Evolutionary conservation across 2,113 vertebrate species (phyloP).

Genomic region (Ciconia boyciana): DNA sequence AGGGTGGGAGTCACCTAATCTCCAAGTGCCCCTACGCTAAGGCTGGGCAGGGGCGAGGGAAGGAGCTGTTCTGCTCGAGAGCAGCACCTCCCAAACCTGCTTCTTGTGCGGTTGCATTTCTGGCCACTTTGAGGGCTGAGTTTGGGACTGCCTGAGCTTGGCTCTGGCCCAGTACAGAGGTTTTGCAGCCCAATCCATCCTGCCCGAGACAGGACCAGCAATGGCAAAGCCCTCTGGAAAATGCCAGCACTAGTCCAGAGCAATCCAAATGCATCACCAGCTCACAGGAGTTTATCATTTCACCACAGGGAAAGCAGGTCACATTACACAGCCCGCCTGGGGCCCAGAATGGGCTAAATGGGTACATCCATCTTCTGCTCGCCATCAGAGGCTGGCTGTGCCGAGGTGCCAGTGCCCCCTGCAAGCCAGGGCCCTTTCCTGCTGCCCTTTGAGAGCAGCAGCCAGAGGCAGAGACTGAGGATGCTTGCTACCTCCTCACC

Average conservation of each 20-base stretch:
- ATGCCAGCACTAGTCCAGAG: background rate
- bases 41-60: background rate
- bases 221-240: background rate
- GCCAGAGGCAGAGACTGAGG: background rate
- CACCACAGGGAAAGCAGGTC: background rate
- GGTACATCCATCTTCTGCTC: background rate
- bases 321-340: background rate
- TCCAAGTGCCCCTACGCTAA: background rate
- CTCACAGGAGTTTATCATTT: background rate
- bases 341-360: background rate
- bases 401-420: background rate
- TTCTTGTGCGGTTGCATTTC: background rate
- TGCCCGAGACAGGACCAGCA: fast-evolving
- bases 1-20: background rate
- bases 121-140: background rate
- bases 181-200: background rate
- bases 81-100: background rate
- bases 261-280: background rate
- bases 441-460: background rate
- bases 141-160: background rate
- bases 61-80: background rate
- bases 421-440: background rate
- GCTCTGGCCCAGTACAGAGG: background rate
- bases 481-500: background rate
- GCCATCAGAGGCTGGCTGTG: fast-evolving